Conservation (phyloP, 2,888 invertebrate genomes). For the Allygus modestus region DNA sequence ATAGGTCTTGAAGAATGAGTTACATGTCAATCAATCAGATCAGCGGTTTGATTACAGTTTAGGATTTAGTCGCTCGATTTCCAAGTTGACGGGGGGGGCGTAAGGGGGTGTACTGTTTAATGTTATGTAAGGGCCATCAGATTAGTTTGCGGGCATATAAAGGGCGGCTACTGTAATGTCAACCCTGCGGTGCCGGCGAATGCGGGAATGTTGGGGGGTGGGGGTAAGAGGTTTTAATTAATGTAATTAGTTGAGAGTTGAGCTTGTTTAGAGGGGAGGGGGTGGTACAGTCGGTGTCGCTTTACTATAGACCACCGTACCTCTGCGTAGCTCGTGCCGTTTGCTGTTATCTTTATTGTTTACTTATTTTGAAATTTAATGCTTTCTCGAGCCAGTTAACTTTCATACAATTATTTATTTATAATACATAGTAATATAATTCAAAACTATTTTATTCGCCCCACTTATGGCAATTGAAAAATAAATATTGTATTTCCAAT, state of each 20-base stretch:
- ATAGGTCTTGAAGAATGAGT: too few relatives aligned
- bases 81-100: background rate
- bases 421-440: too few relatives aligned
- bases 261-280: conserved; percentile 56
- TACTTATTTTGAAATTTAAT: background rate
- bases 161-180: conserved; percentile 43
- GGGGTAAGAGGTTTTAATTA: conserved; percentile 58
- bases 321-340: background rate
- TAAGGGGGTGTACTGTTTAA: background rate
- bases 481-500: too few relatives aligned
- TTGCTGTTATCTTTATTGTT: background rate
- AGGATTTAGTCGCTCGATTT: background rate
- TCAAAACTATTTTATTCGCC: too few relatives aligned
- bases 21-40: too few relatives aligned
- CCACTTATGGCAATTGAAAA: too few relatives aligned
- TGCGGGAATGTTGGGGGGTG: conserved; percentile 21
- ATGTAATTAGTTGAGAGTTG: conserved; percentile 58
- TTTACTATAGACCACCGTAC: conserved; percentile 11
- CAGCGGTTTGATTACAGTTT: too few relatives aligned
- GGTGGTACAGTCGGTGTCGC: conserved; percentile 39
- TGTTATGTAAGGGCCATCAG: background rate
- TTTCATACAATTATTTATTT: too few relatives aligned
- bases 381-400: too few relatives aligned
- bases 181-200: conserved; percentile 2
- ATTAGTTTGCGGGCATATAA: conserved; percentile 25